Evolutionary conservation across 2,113 vertebrate species (phyloP), one percentile per base, ranked within the genome.

Genomic region (Rhinopomastus cyanomelas): DNA sequence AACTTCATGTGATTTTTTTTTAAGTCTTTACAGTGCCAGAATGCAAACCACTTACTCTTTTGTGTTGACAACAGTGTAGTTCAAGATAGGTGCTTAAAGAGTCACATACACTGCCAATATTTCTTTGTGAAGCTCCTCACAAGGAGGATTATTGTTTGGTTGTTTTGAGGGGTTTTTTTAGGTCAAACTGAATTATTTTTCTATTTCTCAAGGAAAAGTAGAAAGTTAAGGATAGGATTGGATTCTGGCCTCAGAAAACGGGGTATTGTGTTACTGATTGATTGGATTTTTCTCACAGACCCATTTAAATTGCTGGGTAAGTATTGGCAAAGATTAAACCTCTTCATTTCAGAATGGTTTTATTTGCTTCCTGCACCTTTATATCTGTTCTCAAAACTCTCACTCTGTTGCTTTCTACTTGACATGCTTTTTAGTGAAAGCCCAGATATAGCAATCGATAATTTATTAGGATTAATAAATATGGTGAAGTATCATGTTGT

Each of bases 41-140:
- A 34, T 69, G 13, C 10, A 66, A 19, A 2, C 23, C 56, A 37
- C 9, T 53, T 18, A 39, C 39, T 17, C 27, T 7, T 75, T 71
- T 15, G 3, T 49, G 5, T 30, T 49, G 8, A 5, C 59, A 61
- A 61, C 21, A 4, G 16, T 34, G 22, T 57, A 21, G 14, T 11
- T 66, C 22, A 48, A 37, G 21, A 34, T 1, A 73, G 11, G 4
- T 34, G 2, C 16, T 65, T 77, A 51, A 27, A 34, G 36, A 34
- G 14, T 49, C 9, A 17, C 15, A 4, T 3, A 5, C 32, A 3
- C 2, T 2, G 34, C 23, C 5, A 75, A 19, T 15, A 60, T 9
- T 60, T 85, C 5, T 8, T n/a, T 67, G 11, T 29, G 26, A 64
- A 91, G 67, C 14, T 37, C 29, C 19, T 74, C 19, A 32, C 2